Percentiles rank a stretch among this genome's conserved stretches.
Evolutionary conservation across 2,797 vertebrate species (phyloP).

Genomic region (Austrolebias charrua): DNA sequence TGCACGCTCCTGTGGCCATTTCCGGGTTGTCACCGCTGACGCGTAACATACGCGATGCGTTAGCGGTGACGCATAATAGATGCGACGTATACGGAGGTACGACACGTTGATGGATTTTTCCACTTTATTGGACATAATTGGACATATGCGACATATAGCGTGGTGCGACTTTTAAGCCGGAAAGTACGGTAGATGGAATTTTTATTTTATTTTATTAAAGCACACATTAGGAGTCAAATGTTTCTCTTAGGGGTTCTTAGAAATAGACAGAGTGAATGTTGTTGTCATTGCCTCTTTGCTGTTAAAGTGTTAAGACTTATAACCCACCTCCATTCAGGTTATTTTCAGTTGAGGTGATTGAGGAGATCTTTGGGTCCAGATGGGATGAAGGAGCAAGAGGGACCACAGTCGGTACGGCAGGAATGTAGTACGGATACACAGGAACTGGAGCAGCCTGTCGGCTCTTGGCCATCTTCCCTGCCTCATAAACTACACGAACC

Average conservation of each 20-base stretch:
- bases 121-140: too few species aligned
- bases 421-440: slow-evolving; percentile 91
- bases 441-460: slow-evolving; percentile 82
- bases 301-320: not conserved
- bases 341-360: slow-evolving; percentile 77
- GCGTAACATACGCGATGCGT: too few species aligned
- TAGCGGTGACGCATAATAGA: too few species aligned
- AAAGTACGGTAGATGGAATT: too few species aligned
- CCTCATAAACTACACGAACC: slow-evolving; percentile 87
- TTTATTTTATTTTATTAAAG: too few species aligned
- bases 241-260: not conserved
- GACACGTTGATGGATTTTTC: too few species aligned
- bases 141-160: too few species aligned
- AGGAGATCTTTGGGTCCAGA: slow-evolving; percentile 83
- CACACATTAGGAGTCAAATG: too few species aligned
- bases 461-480: slow-evolving; percentile 90
- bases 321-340: slow-evolving; percentile 75
- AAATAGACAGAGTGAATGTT: not conserved
- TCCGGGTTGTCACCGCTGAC: too few species aligned
- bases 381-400: slow-evolving; percentile 83
- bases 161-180: too few species aligned
- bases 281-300: not conserved
- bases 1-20: too few species aligned
- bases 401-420: slow-evolving; percentile 84
- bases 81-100: too few species aligned